Evolutionary conservation across 2,888 invertebrate genomes (phyloP).

Genomic region (Ormyrus rosae): DNA sequence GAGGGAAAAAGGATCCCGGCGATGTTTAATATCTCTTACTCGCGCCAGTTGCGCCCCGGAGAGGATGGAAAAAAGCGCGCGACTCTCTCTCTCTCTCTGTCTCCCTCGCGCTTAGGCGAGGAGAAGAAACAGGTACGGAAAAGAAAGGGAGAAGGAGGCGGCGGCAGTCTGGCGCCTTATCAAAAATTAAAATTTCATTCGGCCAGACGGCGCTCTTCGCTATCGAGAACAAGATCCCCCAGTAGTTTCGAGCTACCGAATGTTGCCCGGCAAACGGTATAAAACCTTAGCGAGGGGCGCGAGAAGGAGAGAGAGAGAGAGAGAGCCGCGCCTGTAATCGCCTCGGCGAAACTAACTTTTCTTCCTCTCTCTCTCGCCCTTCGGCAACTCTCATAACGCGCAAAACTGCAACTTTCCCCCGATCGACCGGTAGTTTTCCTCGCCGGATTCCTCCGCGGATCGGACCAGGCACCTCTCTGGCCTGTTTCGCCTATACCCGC

Average conservation of each 20-base stretch:
- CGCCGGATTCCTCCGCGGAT: neutral
- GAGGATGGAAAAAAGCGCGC: slow-evolving; percentile 1
- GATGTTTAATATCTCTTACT: slow-evolving; percentile 66
- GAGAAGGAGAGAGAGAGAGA: slow-evolving; percentile 32
- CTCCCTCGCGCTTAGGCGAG: neutral
- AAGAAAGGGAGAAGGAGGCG: neutral
- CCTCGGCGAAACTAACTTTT: slow-evolving; percentile 64
- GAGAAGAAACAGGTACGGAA: slow-evolving; percentile 50
- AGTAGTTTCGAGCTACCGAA: slow-evolving; percentile 41
- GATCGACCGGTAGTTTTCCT: slow-evolving; percentile 10
- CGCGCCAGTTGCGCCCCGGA: slow-evolving; percentile 55
- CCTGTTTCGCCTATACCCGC: slow-evolving; percentile 9
- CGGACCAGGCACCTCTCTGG: too few species aligned
- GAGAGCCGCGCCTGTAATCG: slow-evolving; percentile 62
- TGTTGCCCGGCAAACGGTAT: slow-evolving; percentile 28
- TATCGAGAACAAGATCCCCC: slow-evolving; percentile 57
- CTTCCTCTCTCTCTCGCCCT: slow-evolving; percentile 22
- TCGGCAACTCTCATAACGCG: slow-evolving; percentile 36
- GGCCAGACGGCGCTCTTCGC: slow-evolving; percentile 61
- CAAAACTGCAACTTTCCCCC: slow-evolving; percentile 31
- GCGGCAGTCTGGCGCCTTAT: slow-evolving; percentile 65
- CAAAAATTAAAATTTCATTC: slow-evolving; percentile 75
- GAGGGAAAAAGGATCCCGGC: slow-evolving; percentile 29
- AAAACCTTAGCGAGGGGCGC: neutral
- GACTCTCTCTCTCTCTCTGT: too few species aligned